phyloP scores from a whole-genome alignment of 2,797 vertebrate genomes.

The Leptodactylus fallax region DNA sequence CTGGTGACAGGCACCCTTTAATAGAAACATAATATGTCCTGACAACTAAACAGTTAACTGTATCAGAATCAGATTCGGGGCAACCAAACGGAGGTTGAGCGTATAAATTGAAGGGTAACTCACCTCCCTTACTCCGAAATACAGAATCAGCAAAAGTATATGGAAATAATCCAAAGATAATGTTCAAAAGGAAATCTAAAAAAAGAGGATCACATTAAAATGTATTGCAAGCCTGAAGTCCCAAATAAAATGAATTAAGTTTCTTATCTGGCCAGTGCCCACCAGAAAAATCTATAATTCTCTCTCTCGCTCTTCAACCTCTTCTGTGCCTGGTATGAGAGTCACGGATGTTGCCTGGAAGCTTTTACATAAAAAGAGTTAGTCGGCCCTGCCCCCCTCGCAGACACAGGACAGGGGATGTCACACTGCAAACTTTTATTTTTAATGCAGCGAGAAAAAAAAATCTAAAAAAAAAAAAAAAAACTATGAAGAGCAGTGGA shows the following conservation, averaged over 20 bases:
- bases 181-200: constrained; percentile 37
- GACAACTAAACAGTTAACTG: not conserved
- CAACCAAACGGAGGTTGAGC: not conserved
- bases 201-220: constrained; percentile 43
- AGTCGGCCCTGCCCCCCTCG: not conserved
- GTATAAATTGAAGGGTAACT: not conserved
- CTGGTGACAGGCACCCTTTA: not conserved
- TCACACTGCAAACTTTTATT: constrained; percentile 11
- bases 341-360: constrained; percentile 52
- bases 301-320: constrained; percentile 37
- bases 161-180: constrained; percentile 56
- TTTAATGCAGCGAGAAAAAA: not conserved
- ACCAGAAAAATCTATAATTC: constrained; percentile 61
- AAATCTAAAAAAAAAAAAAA: no score
- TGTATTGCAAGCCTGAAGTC: constrained; percentile 41
- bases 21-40: not conserved
- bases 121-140: not conserved
- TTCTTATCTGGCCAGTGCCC: constrained; percentile 58
- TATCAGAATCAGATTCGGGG: not conserved
- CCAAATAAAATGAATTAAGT: constrained; percentile 60
- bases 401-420: not conserved
- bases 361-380: constrained; percentile 39
- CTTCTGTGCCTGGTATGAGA: constrained; percentile 41
- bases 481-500: no score
- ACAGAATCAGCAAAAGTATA: constrained; percentile 47